Conservation (phyloP, 2,888 invertebrate genomes). For the Andrena trimmerana region DNA sequence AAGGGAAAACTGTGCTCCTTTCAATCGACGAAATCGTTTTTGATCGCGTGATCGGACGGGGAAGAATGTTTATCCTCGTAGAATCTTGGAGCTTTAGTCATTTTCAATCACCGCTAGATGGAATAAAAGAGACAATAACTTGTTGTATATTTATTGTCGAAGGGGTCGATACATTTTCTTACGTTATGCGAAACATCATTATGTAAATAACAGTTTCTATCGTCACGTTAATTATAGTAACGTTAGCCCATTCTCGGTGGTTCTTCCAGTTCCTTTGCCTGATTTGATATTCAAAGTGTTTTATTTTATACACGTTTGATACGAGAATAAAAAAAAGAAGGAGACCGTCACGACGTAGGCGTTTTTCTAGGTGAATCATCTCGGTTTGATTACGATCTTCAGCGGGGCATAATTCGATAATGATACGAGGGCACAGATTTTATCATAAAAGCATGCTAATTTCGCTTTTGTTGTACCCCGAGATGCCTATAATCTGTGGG, state of each 20-base stretch:
- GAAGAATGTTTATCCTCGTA: not conserved
- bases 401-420: constrained; percentile 83
- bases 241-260: not conserved
- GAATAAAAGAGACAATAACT: not conserved
- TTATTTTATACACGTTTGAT: constrained; percentile 34
- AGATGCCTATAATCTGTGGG: constrained; percentile 80
- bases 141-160: not conserved
- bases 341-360: constrained; percentile 71
- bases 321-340: constrained; percentile 56
- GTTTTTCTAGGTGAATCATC: constrained; percentile 78
- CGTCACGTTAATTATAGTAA: constrained; percentile 34
- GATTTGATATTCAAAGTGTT: constrained; percentile 45
- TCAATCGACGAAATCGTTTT: not conserved
- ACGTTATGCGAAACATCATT: not conserved
- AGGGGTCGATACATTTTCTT: not conserved
- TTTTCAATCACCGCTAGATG: not conserved
- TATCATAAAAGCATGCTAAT: constrained; percentile 84
- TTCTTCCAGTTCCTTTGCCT: not conserved
- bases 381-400: constrained; percentile 82
- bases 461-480: constrained; percentile 79
- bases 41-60: not conserved
- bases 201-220: constrained; percentile 17
- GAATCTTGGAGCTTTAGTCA: not conserved
- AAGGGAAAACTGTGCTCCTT: not conserved
- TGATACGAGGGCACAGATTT: constrained; percentile 81